Percentiles rank a stretch among this genome's conserved stretches.
phyloP scores from a whole-genome alignment of 2,113 vertebrate species.

The Nymphicus hollandicus region DNA sequence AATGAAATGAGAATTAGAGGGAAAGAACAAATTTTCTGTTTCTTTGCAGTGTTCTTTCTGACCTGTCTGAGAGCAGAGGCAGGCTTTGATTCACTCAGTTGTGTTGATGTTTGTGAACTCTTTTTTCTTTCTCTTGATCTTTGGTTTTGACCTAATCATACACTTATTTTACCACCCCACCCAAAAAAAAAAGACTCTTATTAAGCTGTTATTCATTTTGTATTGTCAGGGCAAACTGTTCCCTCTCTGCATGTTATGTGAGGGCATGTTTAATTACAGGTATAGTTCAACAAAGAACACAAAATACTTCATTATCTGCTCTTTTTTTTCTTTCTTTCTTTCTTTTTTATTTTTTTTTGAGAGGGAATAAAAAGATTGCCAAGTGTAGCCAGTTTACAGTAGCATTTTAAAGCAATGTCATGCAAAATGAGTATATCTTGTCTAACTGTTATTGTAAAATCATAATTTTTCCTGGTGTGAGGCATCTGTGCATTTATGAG shows the following conservation, averaged over 20 bases:
- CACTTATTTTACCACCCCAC: not conserved
- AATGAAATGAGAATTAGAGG: not conserved
- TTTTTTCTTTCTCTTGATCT: not conserved
- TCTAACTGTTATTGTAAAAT: not conserved
- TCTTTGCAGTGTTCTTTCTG: not conserved
- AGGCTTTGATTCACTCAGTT: not conserved
- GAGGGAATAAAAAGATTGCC: not conserved
- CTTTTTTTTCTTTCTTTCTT: not conserved
- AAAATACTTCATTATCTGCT: not conserved
- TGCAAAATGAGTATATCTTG: not conserved
- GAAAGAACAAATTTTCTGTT: not conserved
- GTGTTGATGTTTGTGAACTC: not conserved
- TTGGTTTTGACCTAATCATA: not conserved
- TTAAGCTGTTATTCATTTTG: not conserved
- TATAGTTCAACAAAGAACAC: not conserved
- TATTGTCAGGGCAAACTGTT: not conserved
- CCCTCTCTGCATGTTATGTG: not conserved
- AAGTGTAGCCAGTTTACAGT: not conserved
- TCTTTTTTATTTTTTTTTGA: not conserved
- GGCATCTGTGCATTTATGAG: not conserved
- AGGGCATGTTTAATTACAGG: not conserved
- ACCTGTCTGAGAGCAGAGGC: not conserved
- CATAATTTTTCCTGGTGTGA: not conserved
- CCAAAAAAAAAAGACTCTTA: not conserved
- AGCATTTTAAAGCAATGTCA: not conserved